Conservation (phyloP, 1,140 invertebrate genomes). For the Oncopodura yosiiana region DNA sequence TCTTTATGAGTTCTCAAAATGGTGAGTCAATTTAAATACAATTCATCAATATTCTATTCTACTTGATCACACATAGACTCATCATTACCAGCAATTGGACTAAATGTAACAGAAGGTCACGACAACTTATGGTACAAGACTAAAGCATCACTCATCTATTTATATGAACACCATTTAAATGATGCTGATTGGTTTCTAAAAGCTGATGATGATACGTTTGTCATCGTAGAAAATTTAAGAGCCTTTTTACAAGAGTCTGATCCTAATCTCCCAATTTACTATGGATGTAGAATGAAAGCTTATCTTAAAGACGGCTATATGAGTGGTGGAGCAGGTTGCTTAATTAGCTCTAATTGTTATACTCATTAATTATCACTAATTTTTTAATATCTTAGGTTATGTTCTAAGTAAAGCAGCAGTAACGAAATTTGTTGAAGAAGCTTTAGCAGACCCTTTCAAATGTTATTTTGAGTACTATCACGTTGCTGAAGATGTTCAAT, state of each 20-base stretch:
- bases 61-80: too few relatives aligned
- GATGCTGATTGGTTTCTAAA: conserved; percentile 37
- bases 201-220: conserved; percentile 36
- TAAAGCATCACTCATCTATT: conserved; percentile 32
- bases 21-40: too few relatives aligned
- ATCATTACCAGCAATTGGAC: too few relatives aligned
- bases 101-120: conserved; percentile 43
- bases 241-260: conserved; percentile 22
- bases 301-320: conserved; percentile 34
- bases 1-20: too few relatives aligned
- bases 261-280: conserved; percentile 37
- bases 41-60: too few relatives aligned
- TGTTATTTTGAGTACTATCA: too few relatives aligned
- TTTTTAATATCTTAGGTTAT: conserved; percentile 1
- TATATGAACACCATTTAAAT: conserved; percentile 29
- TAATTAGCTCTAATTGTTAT: too few relatives aligned
- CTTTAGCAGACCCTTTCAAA: conserved; percentile 36
- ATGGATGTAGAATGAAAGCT: conserved; percentile 41
- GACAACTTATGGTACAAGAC: conserved; percentile 36
- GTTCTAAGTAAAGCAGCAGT: conserved; percentile 36
- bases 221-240: conserved; percentile 34
- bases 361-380: too few relatives aligned
- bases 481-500: too few relatives aligned
- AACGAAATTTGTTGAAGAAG: conserved; percentile 33
- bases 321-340: conserved; percentile 37